Percentiles rank a stretch among this genome's conserved stretches.
Evolutionary conservation across 2,888 invertebrate genomes (phyloP).

Genomic region (Stegophylla sp.): DNA sequence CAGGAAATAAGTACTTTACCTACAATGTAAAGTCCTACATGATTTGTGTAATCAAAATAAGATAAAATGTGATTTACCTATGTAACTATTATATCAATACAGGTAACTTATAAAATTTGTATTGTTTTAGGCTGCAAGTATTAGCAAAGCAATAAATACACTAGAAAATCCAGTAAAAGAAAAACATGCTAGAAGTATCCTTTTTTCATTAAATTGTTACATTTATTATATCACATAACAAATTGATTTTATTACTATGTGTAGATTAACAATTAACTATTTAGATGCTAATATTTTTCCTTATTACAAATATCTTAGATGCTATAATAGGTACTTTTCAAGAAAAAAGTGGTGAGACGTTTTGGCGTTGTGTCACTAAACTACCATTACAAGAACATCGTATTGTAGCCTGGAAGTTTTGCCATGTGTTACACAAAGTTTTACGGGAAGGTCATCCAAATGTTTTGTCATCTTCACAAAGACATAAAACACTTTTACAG

Average conservation of each 20-base stretch:
- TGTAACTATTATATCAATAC: too few species aligned
- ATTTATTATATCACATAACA: too few species aligned
- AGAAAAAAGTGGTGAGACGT: conserved; percentile 87
- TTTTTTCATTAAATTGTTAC: conserved; percentile 62
- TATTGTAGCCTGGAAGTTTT: conserved; percentile 98
- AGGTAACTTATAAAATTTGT: neutral
- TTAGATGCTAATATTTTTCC: too few species aligned
- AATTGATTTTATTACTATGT: too few species aligned
- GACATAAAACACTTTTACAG: conserved; percentile 79
- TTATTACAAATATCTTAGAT: conserved; percentile 67
- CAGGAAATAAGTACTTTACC: too few species aligned
- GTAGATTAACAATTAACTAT: too few species aligned
- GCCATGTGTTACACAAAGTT: conserved; percentile 95
- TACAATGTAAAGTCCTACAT: too few species aligned
- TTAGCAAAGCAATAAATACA: conserved; percentile 91
- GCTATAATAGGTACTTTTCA: conserved; percentile 94
- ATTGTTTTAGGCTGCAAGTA: conserved; percentile 76
- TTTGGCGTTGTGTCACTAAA: conserved; percentile 79
- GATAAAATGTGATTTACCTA: too few species aligned
- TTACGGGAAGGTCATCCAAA: conserved; percentile 92
- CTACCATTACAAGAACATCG: conserved; percentile 89
- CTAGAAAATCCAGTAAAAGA: conserved; percentile 95
- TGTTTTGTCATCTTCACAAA: conserved; percentile 83
- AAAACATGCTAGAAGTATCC: conserved; percentile 91
- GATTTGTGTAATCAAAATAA: too few species aligned